Base-by-base conservation (phyloP, 1,140 invertebrate species). In the Solen grandis region DNA sequence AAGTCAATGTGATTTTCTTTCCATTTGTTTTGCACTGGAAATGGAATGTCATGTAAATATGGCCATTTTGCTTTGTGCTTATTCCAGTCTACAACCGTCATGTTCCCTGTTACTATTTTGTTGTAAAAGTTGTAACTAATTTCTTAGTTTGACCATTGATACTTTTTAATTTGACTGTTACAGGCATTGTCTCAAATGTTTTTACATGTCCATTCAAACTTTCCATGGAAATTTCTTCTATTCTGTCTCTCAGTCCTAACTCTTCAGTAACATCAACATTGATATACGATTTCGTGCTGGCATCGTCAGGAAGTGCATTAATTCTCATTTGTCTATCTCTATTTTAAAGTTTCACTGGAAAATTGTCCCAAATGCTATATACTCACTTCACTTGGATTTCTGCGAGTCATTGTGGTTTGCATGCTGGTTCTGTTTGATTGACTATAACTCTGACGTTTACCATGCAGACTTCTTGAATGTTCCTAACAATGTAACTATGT, bases 1-100 rank as follows among this genome's bases (percentile, higher is more conserved):
- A 84, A 62, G 16, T 79, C 33, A 29, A 27, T n/a, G 41, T 35
- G 2, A n/a, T 69, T 36, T 8, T 74, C 50, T 62, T 80, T 79
- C 81, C 84, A 85, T 36, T 46, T 46, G 41, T 19, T 19, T 10
- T 10, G 8, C 8, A 46, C 41, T 46, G 41, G 41, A 46, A 46
- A 46, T 19, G 8, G 41, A 46, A 46, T 46, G 41, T 19, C 41
- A 10, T 46, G 8, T 19, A 46, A 19, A 19, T 46, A 19, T 46
- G 8, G 8, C 41, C 41, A 46, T 10, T 46, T 46, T 8, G 8
- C 8, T 46, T 8, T 10, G 19, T 46, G 41, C 19, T 46, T 19
- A 46, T 46, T 46, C 41, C 41, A 46, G 41, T 46, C 19, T 8
- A 46, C 19, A 19, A 19, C 19, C 19, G 8, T 46, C 41, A 46